Conservation (phyloP, 2,797 vertebrate genomes). For the Gobionotothen gibberifrons region DNA sequence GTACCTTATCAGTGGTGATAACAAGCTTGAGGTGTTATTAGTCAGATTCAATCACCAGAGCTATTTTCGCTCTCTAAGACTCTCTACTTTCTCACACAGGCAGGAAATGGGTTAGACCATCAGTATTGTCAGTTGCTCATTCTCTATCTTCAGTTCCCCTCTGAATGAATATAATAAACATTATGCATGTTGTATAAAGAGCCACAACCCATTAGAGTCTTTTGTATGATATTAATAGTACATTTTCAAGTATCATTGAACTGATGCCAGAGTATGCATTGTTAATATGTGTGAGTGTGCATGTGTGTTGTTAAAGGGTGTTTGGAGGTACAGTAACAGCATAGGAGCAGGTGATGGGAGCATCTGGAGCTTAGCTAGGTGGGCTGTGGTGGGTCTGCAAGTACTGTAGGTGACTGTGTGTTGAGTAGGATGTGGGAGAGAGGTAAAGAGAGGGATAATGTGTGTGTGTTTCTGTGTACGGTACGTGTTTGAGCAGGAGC, state of each 20-base stretch:
- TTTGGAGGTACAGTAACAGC: slow-evolving; percentile 7
- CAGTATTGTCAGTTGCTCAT: slow-evolving; percentile 10
- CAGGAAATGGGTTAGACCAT: neutral
- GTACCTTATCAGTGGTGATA: neutral
- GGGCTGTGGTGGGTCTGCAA: slow-evolving; percentile 17
- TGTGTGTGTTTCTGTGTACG: neutral
- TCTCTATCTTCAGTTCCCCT: neutral
- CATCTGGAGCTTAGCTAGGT: slow-evolving; percentile 46
- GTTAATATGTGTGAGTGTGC: neutral
- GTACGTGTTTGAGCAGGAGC: slow-evolving; percentile 1
- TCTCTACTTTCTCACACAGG: neutral
- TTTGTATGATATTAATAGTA: slow-evolving; percentile 16
- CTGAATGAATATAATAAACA: slow-evolving; percentile 3
- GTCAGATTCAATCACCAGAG: slow-evolving; percentile 6
- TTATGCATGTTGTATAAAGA: neutral
- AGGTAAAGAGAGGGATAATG: neutral
- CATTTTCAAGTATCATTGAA: slow-evolving; percentile 43
- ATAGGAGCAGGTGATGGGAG: slow-evolving; percentile 44
- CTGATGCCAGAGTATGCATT: neutral
- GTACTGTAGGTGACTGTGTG: slow-evolving; percentile 6
- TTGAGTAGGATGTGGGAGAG: neutral
- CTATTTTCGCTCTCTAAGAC: neutral
- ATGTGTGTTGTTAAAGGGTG: slow-evolving; percentile 2
- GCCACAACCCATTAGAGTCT: slow-evolving; percentile 22
- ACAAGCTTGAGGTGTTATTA: slow-evolving; percentile 14